phyloP scores from a whole-genome alignment of 2,113 vertebrate genomes.

The Phaethornis superciliosus region DNA sequence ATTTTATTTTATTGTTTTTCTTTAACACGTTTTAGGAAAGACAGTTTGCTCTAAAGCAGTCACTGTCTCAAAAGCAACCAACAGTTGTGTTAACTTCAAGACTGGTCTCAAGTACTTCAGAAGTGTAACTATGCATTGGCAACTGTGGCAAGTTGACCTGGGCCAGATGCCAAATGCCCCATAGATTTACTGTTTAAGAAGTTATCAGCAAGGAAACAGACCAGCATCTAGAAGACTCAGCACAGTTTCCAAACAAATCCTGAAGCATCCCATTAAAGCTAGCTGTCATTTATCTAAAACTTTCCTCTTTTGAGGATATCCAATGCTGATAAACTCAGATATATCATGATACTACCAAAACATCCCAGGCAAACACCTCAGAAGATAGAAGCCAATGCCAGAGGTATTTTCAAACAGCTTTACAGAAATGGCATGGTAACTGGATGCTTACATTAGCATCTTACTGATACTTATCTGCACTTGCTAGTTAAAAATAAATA shows the following conservation, averaged over 20 bases:
- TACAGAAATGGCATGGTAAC: neutral
- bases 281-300: neutral
- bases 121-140: neutral
- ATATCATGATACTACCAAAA: neutral
- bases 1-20: too few relatives aligned
- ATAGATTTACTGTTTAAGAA: neutral
- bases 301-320: neutral
- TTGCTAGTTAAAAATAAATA: neutral
- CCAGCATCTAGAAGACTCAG: neutral
- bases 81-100: neutral
- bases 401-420: neutral
- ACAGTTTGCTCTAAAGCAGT: neutral
- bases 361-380: neutral
- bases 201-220: neutral
- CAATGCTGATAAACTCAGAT: neutral
- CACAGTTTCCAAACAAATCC: neutral
- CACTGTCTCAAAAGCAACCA: neutral
- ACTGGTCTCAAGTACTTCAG: neutral
- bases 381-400: neutral
- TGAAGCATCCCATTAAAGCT: neutral
- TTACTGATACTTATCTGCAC: neutral
- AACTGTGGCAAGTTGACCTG: neutral
- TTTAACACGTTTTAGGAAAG: neutral
- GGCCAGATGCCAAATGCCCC: neutral
- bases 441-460: neutral